Percentiles rank a stretch among this genome's conserved stretches.
These are phyloP conservation scores for Todus mexicanus DNA, from an alignment of 2,797 vertebrate genomes.

Conservation along the genomic window DNA sequence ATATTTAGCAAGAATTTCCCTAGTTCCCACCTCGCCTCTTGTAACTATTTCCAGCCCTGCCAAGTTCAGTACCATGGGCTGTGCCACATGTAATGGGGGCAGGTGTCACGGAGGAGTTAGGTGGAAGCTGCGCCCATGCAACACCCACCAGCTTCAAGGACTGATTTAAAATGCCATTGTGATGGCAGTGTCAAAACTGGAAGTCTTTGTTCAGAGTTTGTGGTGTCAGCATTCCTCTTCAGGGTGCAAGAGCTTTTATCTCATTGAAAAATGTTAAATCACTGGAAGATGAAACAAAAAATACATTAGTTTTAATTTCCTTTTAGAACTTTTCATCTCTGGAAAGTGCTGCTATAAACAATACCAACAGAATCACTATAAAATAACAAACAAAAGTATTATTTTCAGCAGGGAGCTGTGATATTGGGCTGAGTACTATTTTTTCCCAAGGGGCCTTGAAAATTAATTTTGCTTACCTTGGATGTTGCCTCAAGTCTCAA, in stretches of 20 bases:
- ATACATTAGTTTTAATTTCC: not conserved
- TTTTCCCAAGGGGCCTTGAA: not conserved
- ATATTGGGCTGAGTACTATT: not conserved
- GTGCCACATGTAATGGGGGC: fast-evolving
- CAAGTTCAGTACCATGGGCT: not conserved
- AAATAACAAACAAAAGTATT: not conserved
- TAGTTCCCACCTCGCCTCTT: not conserved
- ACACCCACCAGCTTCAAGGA: not conserved
- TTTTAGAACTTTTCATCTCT: not conserved
- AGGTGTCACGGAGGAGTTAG: fast-evolving
- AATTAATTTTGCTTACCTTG: not conserved
- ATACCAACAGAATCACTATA: not conserved
- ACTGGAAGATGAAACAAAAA: not conserved
- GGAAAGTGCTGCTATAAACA: not conserved
- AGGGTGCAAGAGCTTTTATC: not conserved
- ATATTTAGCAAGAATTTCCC: not conserved
- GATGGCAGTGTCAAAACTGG: not conserved
- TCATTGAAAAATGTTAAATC: not conserved
- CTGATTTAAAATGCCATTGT: not conserved
- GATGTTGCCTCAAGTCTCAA: not conserved
- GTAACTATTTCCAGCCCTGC: not conserved
- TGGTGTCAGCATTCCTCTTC: not conserved
- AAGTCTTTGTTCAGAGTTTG: not conserved
- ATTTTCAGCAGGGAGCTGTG: not conserved
- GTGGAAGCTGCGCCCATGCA: not conserved